Evolutionary conservation across 2,888 invertebrate species (phyloP).

Genomic region (Spatulosminthurus flaviceps): DNA sequence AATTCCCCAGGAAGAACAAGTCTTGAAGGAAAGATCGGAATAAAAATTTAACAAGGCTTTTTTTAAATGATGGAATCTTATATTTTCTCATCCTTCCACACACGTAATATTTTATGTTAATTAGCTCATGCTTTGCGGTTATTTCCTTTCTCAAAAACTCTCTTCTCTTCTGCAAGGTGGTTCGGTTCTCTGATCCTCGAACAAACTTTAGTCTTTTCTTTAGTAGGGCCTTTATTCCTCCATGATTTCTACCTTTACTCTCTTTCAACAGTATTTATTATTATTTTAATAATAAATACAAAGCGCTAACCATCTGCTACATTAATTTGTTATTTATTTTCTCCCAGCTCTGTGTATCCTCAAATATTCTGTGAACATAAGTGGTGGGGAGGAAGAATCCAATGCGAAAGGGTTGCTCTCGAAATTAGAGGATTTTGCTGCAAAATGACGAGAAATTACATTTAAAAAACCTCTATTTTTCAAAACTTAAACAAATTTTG

Average conservation of each 20-base stretch:
- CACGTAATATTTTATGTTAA: slow-evolving; percentile 6
- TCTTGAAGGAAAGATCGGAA: background rate
- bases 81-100: background rate
- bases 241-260: too few relatives aligned
- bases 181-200: too few relatives aligned
- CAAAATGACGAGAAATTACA: background rate
- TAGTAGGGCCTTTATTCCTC: too few relatives aligned
- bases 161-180: slow-evolving; percentile 26
- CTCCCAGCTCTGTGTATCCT: background rate
- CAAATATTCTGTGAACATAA: background rate
- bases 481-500: too few relatives aligned
- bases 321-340: slow-evolving; percentile 35
- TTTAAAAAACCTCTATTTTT: too few relatives aligned
- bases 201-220: too few relatives aligned
- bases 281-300: background rate
- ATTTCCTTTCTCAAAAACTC: slow-evolving; percentile 5
- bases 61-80: background rate
- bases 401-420: background rate
- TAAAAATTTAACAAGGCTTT: background rate
- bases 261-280: background rate
- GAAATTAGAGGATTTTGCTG: background rate
- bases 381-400: background rate
- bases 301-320: slow-evolving; percentile 40
- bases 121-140: background rate
- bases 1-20: too few relatives aligned